phyloP scores from a whole-genome alignment of 2,113 vertebrate genomes.

The Leptobrachium ailaonicum region DNA sequence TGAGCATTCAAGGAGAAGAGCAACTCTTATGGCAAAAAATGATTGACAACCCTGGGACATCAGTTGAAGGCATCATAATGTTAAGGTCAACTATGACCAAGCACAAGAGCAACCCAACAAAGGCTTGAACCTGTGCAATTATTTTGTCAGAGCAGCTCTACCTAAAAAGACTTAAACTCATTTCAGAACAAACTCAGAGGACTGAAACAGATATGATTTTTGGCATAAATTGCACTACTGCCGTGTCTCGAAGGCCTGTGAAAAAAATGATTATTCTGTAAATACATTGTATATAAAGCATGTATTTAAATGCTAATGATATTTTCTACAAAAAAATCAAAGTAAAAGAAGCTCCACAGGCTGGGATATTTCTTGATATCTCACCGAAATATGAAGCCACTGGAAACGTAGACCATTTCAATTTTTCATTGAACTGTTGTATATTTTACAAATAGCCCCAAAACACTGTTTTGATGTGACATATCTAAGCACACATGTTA shows the following conservation, averaged over 20 bases:
- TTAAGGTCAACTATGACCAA: slow-evolving; percentile 91
- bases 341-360: background rate
- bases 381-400: background rate
- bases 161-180: background rate
- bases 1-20: slow-evolving; percentile 94
- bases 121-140: background rate
- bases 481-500: background rate
- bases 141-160: background rate
- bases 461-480: background rate
- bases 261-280: background rate
- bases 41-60: slow-evolving; percentile 83
- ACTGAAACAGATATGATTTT: background rate
- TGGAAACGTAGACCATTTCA: background rate
- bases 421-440: background rate
- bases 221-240: background rate
- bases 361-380: background rate
- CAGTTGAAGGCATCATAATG: slow-evolving; percentile 88
- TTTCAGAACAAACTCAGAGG: background rate
- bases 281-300: background rate
- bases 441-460: background rate
- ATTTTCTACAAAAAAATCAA: background rate
- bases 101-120: slow-evolving; percentile 46
- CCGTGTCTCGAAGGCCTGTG: background rate
- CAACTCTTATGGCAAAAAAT: slow-evolving; percentile 89
- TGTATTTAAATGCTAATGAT: background rate